Base-by-base conservation (phyloP, 2,113 vertebrate species). In the Vidua chalybeata region DNA sequence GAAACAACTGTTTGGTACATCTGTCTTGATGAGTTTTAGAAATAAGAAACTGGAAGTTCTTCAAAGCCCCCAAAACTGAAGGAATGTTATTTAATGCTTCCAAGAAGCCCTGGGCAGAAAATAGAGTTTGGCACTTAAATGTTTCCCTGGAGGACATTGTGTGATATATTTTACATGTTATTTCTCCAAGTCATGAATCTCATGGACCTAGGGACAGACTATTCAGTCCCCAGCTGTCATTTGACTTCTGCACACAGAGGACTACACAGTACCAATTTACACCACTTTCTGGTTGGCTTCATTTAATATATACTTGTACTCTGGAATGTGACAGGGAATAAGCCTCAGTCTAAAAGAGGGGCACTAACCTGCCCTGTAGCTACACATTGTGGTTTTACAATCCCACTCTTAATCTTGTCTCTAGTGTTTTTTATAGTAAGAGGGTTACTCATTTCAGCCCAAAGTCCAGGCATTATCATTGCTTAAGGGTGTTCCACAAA, bases 1-100 rank as follows among this genome's bases (percentile, higher is more conserved):
- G 68, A 94, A 94, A 87, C 74, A 91, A 90, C 77, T 93, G 87
- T 67, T 90, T 84, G 73, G 39, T 89, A 69, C 94, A 97, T 92
- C 94, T 98, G 88, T 86, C 91, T 95, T 81, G 63, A 77, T 87
- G 89, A 90, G 49, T 75, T 84, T 54, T 31, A 78, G 48, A 87
- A 95, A 89, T 56, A 76, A 67, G 64, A 79, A 55, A 21, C 37
- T 92, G 35, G 24, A 77, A 94, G 43, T 68, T 93, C 72, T 91
- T 87, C 84, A 95, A 95, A 94, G 16, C 6, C 43, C 31, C 31
- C 39, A 12, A 81, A 94, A 62, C 16, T 35, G 66, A 95, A 87
- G 15, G 14, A 84, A 80, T 64, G 62, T 79, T 91, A 79, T 72
- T 96, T 66, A 69, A 85, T 77, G 51, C 39, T 95, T 91, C 52